A percentile compares a stretch with the other conserved stretches of the same genome.
Conservation (phyloP, 2,888 invertebrate genomes). For the Dicycla oo region DNA sequence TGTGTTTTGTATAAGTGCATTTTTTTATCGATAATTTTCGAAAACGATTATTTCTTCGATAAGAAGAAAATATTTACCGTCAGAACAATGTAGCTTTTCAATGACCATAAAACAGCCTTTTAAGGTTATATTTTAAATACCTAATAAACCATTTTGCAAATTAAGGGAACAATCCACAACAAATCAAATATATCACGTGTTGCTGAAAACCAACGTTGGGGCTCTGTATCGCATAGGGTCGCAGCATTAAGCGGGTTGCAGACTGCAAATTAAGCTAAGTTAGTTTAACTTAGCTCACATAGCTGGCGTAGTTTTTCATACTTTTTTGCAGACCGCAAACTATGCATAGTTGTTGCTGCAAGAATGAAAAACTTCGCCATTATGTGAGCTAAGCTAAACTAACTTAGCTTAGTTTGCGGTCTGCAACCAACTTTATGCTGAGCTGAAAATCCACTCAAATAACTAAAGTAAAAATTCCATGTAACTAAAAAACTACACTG, state of each 20-base stretch:
- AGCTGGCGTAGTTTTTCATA: too few relatives aligned
- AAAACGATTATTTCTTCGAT: background rate
- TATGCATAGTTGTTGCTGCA: too few relatives aligned
- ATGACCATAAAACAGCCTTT: background rate
- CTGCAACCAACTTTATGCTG: background rate
- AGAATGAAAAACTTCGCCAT: too few relatives aligned
- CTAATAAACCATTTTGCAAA: background rate
- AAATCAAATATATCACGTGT: background rate
- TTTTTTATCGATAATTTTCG: background rate
- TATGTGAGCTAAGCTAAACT: too few relatives aligned
- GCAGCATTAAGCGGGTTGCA: too few relatives aligned
- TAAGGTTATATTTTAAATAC: background rate
- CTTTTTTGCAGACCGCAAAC: too few relatives aligned
- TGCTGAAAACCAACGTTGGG: too few relatives aligned
- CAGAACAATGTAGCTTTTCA: background rate
- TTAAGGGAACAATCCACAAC: background rate
- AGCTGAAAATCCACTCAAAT: slow-evolving; percentile 10
- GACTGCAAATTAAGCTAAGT: too few relatives aligned
- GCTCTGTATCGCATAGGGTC: too few relatives aligned
- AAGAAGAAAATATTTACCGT: background rate
- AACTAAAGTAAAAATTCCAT: background rate
- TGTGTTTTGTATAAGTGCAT: too few relatives aligned
- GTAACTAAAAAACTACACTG: background rate
- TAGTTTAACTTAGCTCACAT: too few relatives aligned
- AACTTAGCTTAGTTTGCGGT: too few relatives aligned